Base-by-base conservation (phyloP, 2,113 vertebrate species). In the Glaucomys volans region DNA sequence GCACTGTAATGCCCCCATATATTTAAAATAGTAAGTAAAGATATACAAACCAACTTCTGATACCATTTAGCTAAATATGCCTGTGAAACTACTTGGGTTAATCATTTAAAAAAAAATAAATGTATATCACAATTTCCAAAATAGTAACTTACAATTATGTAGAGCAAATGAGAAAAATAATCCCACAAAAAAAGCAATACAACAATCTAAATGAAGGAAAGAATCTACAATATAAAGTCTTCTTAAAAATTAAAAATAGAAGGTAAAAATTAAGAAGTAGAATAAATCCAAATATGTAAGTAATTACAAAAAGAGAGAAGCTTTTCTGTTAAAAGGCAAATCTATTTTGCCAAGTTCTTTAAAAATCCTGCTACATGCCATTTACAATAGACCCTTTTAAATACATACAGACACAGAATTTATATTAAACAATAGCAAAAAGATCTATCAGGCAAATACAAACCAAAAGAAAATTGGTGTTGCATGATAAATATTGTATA, bases 11-110 rank as follows among this genome's bases (percentile, higher is more conserved):
- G 1, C 42, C 3, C 30, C 28, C 83, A 14, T 89, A 62, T 76
- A 95, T 90, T 93, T 95, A 22, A 84, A 94, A 17, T 72, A 72
- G 77, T 64, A 6, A 32, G 14, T 75, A 83, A 86, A 74, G 79
- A 57, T 40, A 57, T 40, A 88, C 20, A 24, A 44, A 83, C 37
- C 47, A 81, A 69, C 24, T 54, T 80, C 22, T 37, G 18, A 44
- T 8, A 77, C 64, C 76, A 66, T 40, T 89, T 66, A 77, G 40
- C 69, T 77, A 89, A 84, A 76, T 44, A 83, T 80, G 4, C 28
- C 77, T 67, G 50, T 95, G 22, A 72, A 90, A 90, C 66, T 64
- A 75, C 24, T 28, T 85, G 71, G 11, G 32, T 62, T 71, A 75
- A 66, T 85, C 54, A 92, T 81, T 24, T 8, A 24, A 54, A 95